Base-by-base conservation (phyloP, 2,113 vertebrate genomes). In the Clarias magur region DNA sequence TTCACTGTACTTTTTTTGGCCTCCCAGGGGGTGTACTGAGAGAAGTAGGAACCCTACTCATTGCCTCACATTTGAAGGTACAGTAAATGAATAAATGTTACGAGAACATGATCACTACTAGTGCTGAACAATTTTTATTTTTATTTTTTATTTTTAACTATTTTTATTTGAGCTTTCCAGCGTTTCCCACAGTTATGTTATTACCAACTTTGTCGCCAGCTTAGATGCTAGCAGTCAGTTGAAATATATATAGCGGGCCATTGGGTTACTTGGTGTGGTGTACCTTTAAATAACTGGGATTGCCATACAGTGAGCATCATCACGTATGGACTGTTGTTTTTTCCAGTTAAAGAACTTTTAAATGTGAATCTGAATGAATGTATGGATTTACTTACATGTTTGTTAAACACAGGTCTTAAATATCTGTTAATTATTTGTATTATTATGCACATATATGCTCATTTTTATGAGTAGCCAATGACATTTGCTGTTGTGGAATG, bases 401-500 rank as follows among this genome's bases (percentile, higher is more conserved):
- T 63, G 30, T 30, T 76, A 42, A 63, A 60, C 56, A 78, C 34
- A 70, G 27, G 59, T 70, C 62, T 70, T 80, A 25, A 85, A 42
- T 38, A 73, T 86, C 23, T 82, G 70, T 82, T 21, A n/a, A 38
- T 65, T 80, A 59, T 79, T 80, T 88, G 82, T 76, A 72, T 85
- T 75, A 30, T 80, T 78, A 60, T 63, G 48, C 67, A 79, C 42
- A 70, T 68, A 85, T 67, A 59, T 68, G 81, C 68, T 48, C 48
- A 87, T 86, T 73, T 62, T 86, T 83, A 72, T 73, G 83, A 89
- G 82, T 84, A 53, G 38, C 68, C 38, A 80, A 72, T 83, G 56
- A 67, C 13, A 67, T 82, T 83, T 88, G 89, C 86, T 73, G 79
- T 86, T 73, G 80, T 84, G 65, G 81, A 85, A 80, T 80, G 70